Evolutionary conservation across 1,140 invertebrate species (phyloP).

Genomic region (Pogonomyrmex barbatus): DNA sequence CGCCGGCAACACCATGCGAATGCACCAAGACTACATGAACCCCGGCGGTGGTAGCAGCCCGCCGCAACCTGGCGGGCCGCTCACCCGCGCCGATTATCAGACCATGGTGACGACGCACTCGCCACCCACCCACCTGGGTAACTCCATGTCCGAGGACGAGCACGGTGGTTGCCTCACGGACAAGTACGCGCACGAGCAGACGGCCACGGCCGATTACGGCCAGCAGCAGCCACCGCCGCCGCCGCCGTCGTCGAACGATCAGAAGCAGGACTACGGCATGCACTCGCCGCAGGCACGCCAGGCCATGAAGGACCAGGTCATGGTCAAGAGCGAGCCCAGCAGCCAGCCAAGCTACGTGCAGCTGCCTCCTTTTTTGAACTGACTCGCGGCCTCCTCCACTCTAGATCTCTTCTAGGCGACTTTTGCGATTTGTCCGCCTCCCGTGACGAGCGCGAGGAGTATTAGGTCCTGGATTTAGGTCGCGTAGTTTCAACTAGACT

Average conservation of each 20-base stretch:
- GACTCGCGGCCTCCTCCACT: conserved; percentile 84
- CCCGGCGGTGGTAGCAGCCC: conserved; percentile 85
- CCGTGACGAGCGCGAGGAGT: conserved; percentile 17
- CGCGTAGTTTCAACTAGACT: not conserved
- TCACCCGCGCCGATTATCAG: conserved; percentile 88
- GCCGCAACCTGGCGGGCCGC: conserved; percentile 81
- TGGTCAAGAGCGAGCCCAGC: conserved; percentile 88
- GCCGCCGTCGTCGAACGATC: conserved; percentile 83
- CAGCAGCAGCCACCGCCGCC: conserved; percentile 84
- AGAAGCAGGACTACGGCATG: conserved; percentile 86
- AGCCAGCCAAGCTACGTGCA: conserved; percentile 89
- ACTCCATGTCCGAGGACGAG: conserved; percentile 86
- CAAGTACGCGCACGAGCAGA: conserved; percentile 88
- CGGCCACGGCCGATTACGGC: conserved; percentile 83
- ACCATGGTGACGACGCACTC: conserved; percentile 89
- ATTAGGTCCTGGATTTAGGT: conserved; percentile 23
- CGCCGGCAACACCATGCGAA: conserved; percentile 83
- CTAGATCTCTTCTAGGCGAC: conserved; percentile 68
- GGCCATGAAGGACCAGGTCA: conserved; percentile 86
- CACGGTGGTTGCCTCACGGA: conserved; percentile 83
- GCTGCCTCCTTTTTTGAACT: conserved; percentile 92
- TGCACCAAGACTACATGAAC: conserved; percentile 88
- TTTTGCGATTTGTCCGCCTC: not conserved
- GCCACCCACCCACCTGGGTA: conserved; percentile 86
- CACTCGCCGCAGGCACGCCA: conserved; percentile 85